Evolutionary conservation across 2,888 invertebrate species (phyloP), one percentile per base, ranked within the genome.

Genomic region (Acrocyrtus sp.): DNA sequence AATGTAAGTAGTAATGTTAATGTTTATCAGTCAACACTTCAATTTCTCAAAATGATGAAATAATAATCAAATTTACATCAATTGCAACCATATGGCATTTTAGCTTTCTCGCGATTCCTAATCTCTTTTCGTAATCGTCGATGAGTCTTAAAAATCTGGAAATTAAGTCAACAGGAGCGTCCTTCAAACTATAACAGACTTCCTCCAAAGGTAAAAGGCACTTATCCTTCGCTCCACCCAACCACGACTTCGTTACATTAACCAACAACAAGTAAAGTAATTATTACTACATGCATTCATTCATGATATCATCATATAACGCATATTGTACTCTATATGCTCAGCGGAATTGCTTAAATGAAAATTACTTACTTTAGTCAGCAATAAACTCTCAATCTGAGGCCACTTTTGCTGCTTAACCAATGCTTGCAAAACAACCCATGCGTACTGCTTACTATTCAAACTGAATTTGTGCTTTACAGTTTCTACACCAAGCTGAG

Each of bases 61-160:
- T 47, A n/a, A n/a, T n/a, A n/a, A n/a, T 24, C 27, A 34, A 58
- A 76, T 84, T 80, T 81, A 86, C 86, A 81, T 91, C 90, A 79
- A 91, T 89, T 0, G 90, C 89, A 69, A 88, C 88, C 61, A 87
- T 86, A 81, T 91, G 89, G 81, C 91, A 90, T 84, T 89, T 87
- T 69, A 90, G 87, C 77, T 87, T 88, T 72, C 87, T 88, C 0
- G 91, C 91, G 1, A 91, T 83, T 22, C 87, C 83, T 56, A 91
- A 80, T 61, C 89, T 85, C 65, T 87, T 88, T 8, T 90, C 90
- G 0, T 85, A 80, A 53, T 84, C 85, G 12, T 89, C 86, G 0
- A 89, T 83, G 26, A 87, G 87, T 77, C 86, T 86, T 26, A 90
- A 83, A 81, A 88, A 89, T 0, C 86, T 86, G 5, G 87, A 87